Conservation (phyloP, 2,888 invertebrate species). For the Aspidiotus destructor region DNA sequence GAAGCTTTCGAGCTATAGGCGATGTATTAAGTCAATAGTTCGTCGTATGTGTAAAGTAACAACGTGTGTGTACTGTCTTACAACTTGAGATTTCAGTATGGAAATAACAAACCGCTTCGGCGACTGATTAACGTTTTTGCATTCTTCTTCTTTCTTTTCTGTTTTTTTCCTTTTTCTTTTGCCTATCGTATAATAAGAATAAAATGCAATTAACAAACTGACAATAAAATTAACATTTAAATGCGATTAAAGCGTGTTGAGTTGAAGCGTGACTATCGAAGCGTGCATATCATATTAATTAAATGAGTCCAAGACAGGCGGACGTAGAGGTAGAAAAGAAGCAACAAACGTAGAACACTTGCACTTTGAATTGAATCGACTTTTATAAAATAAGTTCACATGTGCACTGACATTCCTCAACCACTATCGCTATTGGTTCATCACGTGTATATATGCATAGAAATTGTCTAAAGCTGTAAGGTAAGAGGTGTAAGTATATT, state of each 20-base stretch:
- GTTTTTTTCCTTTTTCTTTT: slow-evolving; percentile 6
- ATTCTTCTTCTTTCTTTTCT: neutral
- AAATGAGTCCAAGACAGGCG: slow-evolving; percentile 29
- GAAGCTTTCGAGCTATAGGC: no score
- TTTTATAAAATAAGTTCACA: slow-evolving; percentile 28
- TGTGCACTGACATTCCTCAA: slow-evolving; percentile 23
- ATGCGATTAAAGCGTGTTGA: slow-evolving; percentile 31
- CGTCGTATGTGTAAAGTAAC: no score
- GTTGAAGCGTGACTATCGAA: slow-evolving; percentile 32
- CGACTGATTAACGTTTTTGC: neutral
- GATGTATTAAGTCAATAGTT: no score
- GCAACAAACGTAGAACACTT: slow-evolving; percentile 23
- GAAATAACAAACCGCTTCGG: neutral
- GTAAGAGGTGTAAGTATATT: no score
- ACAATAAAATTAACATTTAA: slow-evolving; percentile 33
- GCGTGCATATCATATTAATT: slow-evolving; percentile 32
- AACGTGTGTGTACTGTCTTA: no score
- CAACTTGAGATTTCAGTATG: neutral
- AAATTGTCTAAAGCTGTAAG: neutral
- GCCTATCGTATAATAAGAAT: slow-evolving; percentile 2
- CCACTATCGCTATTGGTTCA: slow-evolving; percentile 13
- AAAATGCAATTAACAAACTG: slow-evolving; percentile 32
- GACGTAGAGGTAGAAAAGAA: slow-evolving; percentile 14
- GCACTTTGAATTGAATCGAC: slow-evolving; percentile 26
- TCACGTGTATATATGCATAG: neutral